Evolutionary conservation across 2,888 invertebrate species (phyloP), one percentile per base, ranked within the genome.

Genomic region (Quadroppia sp.): DNA sequence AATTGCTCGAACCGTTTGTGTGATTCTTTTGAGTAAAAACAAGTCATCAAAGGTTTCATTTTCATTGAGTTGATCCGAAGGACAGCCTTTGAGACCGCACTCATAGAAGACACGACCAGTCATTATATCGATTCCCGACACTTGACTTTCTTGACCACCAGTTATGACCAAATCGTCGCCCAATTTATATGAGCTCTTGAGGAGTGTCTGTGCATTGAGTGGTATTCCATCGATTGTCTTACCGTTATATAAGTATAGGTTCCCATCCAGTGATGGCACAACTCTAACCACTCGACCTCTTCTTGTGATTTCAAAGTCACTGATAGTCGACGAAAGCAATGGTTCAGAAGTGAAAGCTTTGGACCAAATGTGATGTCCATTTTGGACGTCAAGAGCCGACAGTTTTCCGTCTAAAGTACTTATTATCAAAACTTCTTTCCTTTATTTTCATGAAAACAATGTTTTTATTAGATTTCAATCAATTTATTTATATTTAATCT

Each of bases 191-290:
- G 95, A 92, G 17, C 84, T 83, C 74, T 90, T 90, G 4, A 97
- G 85, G 30, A 98, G 85, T 78, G 89, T 88, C 73, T 95, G 94
- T 0, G 92, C 90, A 56, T 90, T 89, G 77, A 97, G 87, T 0
- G 95, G 94, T 76, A 94, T 85, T 0, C 92, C 89, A 83, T 95
- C 92, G 69, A 97, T 87, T 76, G 88, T 89, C 76, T 90, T 89
- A 0, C 93, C 94, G 82, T 94, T 92, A 82, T 94, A 90, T 82
- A 92, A 91, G 84, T 94, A 98, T 70, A 98, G 85, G 2, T 89
- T 89, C 1, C 98, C 98, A 80, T 89, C 90, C 13, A 98, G 85
- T 0, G 97, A 94, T 1, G 97, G 98, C 80, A 98, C 94, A 81
- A 97, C 87, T 69, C 92, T 87, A 23, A 93, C 88, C 87, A 89